These are phyloP conservation scores for Macrotis lagotis DNA, from an alignment of 2,113 vertebrate species.

Conservation along the genomic window DNA sequence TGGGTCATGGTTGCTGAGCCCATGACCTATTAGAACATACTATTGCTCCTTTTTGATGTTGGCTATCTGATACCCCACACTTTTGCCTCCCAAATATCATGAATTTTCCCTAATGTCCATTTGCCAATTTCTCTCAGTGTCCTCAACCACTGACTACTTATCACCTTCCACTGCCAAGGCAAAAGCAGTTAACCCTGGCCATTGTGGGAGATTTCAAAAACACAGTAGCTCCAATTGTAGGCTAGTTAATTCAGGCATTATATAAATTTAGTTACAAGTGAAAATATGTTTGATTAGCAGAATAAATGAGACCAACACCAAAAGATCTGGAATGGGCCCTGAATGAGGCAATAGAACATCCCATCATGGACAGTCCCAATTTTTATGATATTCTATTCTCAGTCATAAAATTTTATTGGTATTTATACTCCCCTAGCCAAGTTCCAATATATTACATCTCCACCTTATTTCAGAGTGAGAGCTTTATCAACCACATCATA, in stretches of 20 bases:
- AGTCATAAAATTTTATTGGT: not conserved
- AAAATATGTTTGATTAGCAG: not conserved
- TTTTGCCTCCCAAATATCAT: not conserved
- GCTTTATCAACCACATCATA: not conserved
- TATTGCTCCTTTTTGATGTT: not conserved
- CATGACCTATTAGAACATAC: not conserved
- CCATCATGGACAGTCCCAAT: not conserved
- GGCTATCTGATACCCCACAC: not conserved
- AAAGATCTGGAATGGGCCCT: not conserved
- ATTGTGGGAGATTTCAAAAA: not conserved
- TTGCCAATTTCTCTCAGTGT: not conserved
- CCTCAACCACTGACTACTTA: not conserved
- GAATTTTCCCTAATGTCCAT: not conserved
- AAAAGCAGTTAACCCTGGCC: not conserved
- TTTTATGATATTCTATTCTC: not conserved
- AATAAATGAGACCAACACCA: not conserved
- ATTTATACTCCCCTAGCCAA: not conserved
- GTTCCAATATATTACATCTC: not conserved
- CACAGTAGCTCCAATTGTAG: not conserved
- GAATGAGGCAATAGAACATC: not conserved
- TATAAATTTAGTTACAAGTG: not conserved
- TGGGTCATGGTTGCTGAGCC: not conserved
- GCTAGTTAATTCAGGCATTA: not conserved
- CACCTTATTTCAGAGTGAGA: not conserved
- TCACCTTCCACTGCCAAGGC: not conserved